Percentiles rank a stretch among this genome's conserved stretches.
Evolutionary conservation across 1,140 invertebrate genomes (phyloP).

Genomic region (Plectrocnemia conspersa): DNA sequence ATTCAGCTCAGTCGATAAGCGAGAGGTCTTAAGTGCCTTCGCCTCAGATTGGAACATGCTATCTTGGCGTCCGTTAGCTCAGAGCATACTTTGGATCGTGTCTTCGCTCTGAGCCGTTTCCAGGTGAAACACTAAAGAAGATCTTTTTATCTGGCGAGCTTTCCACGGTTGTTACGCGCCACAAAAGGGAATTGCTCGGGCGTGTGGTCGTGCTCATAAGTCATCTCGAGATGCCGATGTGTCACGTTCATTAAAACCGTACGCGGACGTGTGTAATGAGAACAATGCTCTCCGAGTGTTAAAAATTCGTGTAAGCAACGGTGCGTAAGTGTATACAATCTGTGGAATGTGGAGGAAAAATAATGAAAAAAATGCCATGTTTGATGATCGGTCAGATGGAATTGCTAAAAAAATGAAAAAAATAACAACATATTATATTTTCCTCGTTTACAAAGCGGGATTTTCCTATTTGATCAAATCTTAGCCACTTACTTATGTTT

Average conservation of each 20-base stretch:
- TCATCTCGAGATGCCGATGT: constrained; percentile 4
- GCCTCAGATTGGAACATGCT: background rate
- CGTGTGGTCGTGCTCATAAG: constrained; percentile 4
- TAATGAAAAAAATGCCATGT: too few relatives aligned
- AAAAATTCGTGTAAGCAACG: background rate
- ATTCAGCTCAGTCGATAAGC: background rate
- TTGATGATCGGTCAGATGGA: too few relatives aligned
- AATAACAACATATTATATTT: too few relatives aligned
- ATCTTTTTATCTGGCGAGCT: constrained; percentile 23
- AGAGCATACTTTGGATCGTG: background rate
- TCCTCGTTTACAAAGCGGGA: too few relatives aligned
- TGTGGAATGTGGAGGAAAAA: too few relatives aligned
- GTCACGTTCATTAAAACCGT: background rate
- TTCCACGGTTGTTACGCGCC: constrained; percentile 9
- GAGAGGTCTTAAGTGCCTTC: constrained; percentile 3
- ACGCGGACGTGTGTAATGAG: background rate
- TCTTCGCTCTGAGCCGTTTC: background rate
- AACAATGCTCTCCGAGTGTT: background rate
- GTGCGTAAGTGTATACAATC: too few relatives aligned
- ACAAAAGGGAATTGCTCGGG: constrained; percentile 17
- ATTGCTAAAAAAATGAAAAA: too few relatives aligned
- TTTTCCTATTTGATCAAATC: too few relatives aligned
- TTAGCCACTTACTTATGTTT: too few relatives aligned
- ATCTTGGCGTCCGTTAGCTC: constrained; percentile 2
- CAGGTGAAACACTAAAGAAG: constrained; percentile 14